Evolutionary conservation across 2,113 vertebrate genomes (phyloP).

Genomic region (Mastomys coucha): DNA sequence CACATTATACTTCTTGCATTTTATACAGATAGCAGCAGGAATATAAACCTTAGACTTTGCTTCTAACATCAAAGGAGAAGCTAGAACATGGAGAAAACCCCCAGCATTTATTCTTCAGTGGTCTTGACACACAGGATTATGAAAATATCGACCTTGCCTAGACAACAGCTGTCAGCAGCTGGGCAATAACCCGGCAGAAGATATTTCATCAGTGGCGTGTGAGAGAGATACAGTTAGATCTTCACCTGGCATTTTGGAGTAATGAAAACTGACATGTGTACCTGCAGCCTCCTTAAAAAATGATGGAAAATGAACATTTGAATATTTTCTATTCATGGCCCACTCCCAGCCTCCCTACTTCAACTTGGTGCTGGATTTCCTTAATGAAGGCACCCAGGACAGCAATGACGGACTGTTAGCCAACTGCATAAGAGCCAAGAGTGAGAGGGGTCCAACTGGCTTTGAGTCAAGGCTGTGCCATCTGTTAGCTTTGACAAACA

Average conservation of each 20-base stretch:
- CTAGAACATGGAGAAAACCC: slow-evolving; percentile 10
- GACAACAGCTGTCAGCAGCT: slow-evolving; percentile 36
- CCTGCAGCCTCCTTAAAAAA: background rate
- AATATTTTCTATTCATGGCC: background rate
- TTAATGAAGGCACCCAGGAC: background rate
- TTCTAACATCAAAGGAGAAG: slow-evolving; percentile 62
- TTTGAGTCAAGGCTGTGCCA: background rate
- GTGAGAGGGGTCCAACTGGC: background rate
- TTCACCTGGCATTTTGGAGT: background rate
- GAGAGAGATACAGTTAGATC: slow-evolving; percentile 20
- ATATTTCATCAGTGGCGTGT: slow-evolving; percentile 48
- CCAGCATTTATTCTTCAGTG: slow-evolving; percentile 66
- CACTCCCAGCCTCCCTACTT: background rate
- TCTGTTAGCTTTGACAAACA: slow-evolving; percentile 5
- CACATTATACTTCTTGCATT: slow-evolving; percentile 41
- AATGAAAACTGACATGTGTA: background rate
- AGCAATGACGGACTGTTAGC: background rate
- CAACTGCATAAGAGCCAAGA: background rate
- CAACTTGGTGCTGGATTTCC: background rate
- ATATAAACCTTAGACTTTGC: slow-evolving; percentile 55
- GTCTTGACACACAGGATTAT: slow-evolving; percentile 71
- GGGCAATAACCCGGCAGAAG: slow-evolving; percentile 42
- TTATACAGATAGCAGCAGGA: background rate
- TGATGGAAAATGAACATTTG: background rate
- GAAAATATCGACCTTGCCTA: slow-evolving; percentile 58